Evolutionary conservation across 2,113 vertebrate genomes (phyloP), one percentile per base, ranked within the genome.

Genomic region (Eretmochelys imbricata): DNA sequence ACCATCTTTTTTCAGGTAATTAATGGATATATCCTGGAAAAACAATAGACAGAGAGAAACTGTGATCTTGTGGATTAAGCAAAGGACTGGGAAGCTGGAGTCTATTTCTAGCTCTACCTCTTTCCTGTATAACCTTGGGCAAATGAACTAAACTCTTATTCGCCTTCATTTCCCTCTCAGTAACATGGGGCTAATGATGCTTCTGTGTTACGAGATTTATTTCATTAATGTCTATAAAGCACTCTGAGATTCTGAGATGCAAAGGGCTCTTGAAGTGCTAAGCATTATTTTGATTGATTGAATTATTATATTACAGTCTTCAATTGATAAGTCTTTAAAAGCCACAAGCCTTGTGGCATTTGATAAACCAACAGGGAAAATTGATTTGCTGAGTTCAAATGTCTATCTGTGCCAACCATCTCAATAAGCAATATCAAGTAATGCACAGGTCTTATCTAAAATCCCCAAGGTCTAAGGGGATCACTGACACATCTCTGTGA

Each of bases 21-120:
- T 84, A 65, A 31, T n/a, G 31, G 16, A 65, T 65, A 55, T 27
- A 38, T 16, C 31, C 51, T 27, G 42, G 27, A 12, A 4, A 54
- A 42, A 12, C 38, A 29, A 80, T 80, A 54, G 80, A 35, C 19
- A 6, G 31, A 48, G 42, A 35, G 1, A 48, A 46, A n/a, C 31
- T 6, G 31, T 2, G 31, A 27, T 46, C 10, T 78, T 2, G 4
- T 2, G 42, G 55, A 85, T 46, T 42, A n/a, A 87, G 38, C 78
- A 2, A 4, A 1, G 29, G 16, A 1, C 59, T 3, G 29, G 31
- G 14, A 42, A 19, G 2, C 35, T 54, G 4, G 2, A 1, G 48
- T 57, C 0, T 27, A 7, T 9, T 2, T 42, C 25, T 4, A 25
- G 3, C 12, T 16, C 19, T 2, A 11, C 22, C 10, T 0, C n/a